phyloP scores from a whole-genome alignment of 2,888 invertebrate genomes.

The Tridacna gigas region DNA sequence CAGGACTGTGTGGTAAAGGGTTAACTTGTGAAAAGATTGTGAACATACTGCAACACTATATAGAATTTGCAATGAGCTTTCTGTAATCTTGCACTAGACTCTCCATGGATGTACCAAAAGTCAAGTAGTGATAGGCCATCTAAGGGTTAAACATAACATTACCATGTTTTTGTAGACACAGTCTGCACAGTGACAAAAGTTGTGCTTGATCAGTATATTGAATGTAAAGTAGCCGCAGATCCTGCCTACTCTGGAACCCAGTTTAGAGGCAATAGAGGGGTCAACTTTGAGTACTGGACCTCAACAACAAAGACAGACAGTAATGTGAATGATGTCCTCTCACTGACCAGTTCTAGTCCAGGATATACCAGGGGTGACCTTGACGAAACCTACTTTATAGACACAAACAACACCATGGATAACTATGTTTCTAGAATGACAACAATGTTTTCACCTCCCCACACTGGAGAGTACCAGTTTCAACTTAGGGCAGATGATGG shows the following conservation, averaged over 20 bases:
- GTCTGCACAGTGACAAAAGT: constrained; percentile 60
- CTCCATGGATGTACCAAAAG: too few relatives aligned
- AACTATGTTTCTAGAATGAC: constrained; percentile 67
- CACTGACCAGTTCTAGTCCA: constrained; percentile 44
- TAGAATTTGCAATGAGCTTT: too few relatives aligned
- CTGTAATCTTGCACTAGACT: too few relatives aligned
- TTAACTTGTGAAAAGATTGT: too few relatives aligned
- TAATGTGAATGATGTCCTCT: constrained; percentile 37
- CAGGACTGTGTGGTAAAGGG: too few relatives aligned
- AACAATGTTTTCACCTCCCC: constrained; percentile 73
- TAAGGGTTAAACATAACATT: too few relatives aligned
- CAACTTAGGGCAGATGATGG: constrained; percentile 68
- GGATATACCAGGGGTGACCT: constrained; percentile 55
- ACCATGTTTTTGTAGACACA: constrained; percentile 49
- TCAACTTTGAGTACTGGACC: constrained; percentile 70
- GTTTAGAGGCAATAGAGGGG: constrained; percentile 70
- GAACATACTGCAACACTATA: too few relatives aligned
- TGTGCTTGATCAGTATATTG: constrained; percentile 57
- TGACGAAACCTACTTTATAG: constrained; percentile 63
- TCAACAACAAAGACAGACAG: constrained; percentile 31
- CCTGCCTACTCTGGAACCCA: constrained; percentile 35
- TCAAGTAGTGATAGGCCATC: too few relatives aligned
- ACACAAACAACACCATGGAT: constrained; percentile 46
- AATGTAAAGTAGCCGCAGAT: constrained; percentile 65
- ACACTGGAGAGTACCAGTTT: constrained; percentile 71